Conservation (phyloP, 2,113 vertebrate species). For the Pelvicachromis taeniatus region DNA sequence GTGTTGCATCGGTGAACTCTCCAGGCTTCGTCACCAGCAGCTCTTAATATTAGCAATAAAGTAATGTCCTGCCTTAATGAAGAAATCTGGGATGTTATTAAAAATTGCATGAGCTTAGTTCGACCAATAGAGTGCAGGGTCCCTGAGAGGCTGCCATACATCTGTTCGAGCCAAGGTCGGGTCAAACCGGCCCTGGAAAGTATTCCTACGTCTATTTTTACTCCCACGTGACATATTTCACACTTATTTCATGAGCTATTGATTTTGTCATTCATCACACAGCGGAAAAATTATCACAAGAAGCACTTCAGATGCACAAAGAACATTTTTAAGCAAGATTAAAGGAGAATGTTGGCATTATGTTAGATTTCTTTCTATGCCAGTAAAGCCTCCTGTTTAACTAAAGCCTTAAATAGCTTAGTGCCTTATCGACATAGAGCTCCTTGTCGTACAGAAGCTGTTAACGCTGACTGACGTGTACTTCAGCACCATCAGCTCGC, state of each 20-base stretch:
- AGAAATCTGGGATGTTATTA: neutral
- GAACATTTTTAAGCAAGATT: neutral
- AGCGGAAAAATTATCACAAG: neutral
- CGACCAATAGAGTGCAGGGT: neutral
- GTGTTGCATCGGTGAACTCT: neutral
- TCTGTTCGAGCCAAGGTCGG: slow-evolving; percentile 38
- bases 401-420: neutral
- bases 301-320: neutral
- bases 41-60: neutral
- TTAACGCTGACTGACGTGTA: neutral
- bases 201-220: slow-evolving; percentile 37
- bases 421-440: neutral
- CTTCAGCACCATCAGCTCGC: neutral
- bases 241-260: neutral
- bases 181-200: slow-evolving; percentile 27
- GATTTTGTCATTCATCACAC: slow-evolving; percentile 5
- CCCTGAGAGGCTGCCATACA: neutral
- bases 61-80: neutral
- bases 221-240: neutral
- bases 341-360: neutral
- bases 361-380: neutral
- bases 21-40: neutral
- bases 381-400: neutral
- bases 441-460: neutral
- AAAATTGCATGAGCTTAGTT: neutral